Percentiles rank a stretch among this genome's conserved stretches.
These are phyloP conservation scores for Carettochelys insculpta DNA, from an alignment of 2,113 vertebrate species.

Conservation along the genomic window DNA sequence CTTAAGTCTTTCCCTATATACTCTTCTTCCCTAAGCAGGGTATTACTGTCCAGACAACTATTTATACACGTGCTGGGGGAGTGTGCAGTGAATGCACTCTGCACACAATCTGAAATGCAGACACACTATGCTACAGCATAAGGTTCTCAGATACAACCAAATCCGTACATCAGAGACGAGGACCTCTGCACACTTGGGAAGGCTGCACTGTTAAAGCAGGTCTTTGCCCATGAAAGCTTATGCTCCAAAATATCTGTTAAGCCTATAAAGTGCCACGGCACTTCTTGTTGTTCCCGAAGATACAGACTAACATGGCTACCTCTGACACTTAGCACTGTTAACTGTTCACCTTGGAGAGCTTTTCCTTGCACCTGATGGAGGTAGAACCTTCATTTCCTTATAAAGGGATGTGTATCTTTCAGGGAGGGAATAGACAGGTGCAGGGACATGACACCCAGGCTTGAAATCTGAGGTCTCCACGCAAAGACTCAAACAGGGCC, in stretches of 20 bases:
- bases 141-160: background rate
- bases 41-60: background rate
- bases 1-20: background rate
- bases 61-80: background rate
- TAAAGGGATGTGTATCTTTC: background rate
- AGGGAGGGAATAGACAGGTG: background rate
- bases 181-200: background rate
- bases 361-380: background rate
- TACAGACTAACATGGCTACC: too few relatives aligned
- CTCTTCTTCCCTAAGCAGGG: background rate
- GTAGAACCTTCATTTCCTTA: background rate
- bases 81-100: background rate
- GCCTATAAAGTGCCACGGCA: too few relatives aligned
- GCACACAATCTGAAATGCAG: background rate
- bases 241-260: too few relatives aligned
- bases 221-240: too few relatives aligned
- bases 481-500: background rate
- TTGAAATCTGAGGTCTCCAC: background rate
- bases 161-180: background rate
- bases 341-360: background rate
- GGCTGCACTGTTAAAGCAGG: too few relatives aligned
- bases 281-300: too few relatives aligned
- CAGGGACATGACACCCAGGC: background rate
- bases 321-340: too few relatives aligned
- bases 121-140: background rate